Evolutionary conservation across 2,888 invertebrate species (phyloP).

Genomic region (Eupithecia pulchellata): DNA sequence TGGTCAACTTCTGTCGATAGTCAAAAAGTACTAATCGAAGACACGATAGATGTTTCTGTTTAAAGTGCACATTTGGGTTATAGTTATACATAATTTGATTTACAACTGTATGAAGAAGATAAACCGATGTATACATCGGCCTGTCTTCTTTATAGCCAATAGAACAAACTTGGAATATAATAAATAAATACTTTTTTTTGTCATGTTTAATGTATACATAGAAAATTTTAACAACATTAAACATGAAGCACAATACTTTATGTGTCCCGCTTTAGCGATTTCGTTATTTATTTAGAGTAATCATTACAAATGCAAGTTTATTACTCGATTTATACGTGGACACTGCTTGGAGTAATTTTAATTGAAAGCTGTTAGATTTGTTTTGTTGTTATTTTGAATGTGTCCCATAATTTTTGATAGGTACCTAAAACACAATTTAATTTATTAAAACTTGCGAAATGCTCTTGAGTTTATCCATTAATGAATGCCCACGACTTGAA

Average conservation of each 20-base stretch:
- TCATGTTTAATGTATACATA: too few relatives aligned
- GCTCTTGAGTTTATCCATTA: not conserved
- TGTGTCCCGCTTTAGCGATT: not conserved
- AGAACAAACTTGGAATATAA: too few relatives aligned
- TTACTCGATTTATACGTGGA: not conserved
- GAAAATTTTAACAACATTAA: not conserved
- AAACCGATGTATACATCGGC: too few relatives aligned
- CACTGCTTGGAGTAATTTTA: constrained; percentile 12
- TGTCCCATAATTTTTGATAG: not conserved
- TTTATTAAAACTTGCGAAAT: not conserved
- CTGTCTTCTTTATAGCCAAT: too few relatives aligned
- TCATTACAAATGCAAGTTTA: constrained; percentile 23
- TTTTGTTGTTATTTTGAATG: constrained; percentile 5
- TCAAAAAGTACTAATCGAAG: not conserved
- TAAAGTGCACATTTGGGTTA: not conserved
- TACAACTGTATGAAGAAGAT: too few relatives aligned
- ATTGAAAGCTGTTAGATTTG: constrained; percentile 14
- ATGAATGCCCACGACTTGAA: not conserved
- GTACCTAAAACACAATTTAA: not conserved
- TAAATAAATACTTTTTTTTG: too few relatives aligned
- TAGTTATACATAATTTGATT: not conserved
- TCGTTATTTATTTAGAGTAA: constrained; percentile 19
- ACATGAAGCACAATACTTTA: not conserved
- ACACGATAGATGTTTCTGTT: not conserved
- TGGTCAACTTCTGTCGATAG: too few relatives aligned